Evolutionary conservation across 2,113 vertebrate genomes (phyloP), one percentile per base, ranked within the genome.

Genomic region (Coregonus clupeaformis): DNA sequence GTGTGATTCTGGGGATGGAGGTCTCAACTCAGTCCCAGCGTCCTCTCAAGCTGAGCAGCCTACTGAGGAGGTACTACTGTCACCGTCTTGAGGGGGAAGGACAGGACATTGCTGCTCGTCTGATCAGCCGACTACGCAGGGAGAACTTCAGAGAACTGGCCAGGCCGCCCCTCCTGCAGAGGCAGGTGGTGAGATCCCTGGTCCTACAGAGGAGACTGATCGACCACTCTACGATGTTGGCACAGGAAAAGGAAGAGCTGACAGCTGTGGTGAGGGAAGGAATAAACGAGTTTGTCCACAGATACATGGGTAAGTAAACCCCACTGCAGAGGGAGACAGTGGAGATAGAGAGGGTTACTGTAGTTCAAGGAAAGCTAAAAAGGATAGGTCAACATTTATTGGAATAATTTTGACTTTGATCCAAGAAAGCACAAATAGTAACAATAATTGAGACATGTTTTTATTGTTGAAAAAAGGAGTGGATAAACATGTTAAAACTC

Each of bases 61-160:
- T 97, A 18, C 87, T 98, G 60, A 84, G 72, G 0, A 73, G 80
- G 16, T 98, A 97, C 90, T 94, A 93, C 82, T 74, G 73, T 79
- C 94, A 93, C 3, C 90, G 65, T 0, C 75, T 87, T 70, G 75
- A 64, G 0, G 77, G 73, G 0, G 30, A 63, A 42, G 90, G 89
- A 0, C 65, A 85, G 76, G 79, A 74, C 0, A 52, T 49, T 0
- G 83, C 88, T 3, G 88, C 90, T 0, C 69, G 68, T 0, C 72
- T 90, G 1, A 88, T 90, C 59, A 95, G 95, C 85, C 92, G 87
- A 0, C 92, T 86, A 1, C 90, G 95, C 18, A 89, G 95, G 49
- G 80, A 85, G 22, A 91, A 89, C 1, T 96, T 94, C 5, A 83
- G 78, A 57, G 72, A 0, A 3, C 30, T 94, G 63, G 71, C 24